Percentiles rank a stretch among this genome's conserved stretches.
Evolutionary conservation across 2,797 vertebrate species (phyloP).

Genomic region (Rhinophrynus dorsalis): DNA sequence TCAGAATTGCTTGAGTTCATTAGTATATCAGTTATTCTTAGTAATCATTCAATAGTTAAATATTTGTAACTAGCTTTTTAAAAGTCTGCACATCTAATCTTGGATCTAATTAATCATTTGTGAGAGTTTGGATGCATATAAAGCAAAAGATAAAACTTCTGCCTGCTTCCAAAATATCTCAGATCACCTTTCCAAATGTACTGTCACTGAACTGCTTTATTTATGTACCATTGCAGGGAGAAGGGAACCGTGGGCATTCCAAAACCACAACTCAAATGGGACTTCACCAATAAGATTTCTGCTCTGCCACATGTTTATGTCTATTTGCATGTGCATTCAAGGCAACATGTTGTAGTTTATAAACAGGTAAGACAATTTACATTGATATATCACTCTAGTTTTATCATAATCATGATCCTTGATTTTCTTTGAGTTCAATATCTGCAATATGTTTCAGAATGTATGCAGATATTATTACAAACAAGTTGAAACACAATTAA

Average conservation of each 20-base stretch:
- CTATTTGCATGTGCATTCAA: neutral
- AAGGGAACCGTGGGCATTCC: too few species aligned
- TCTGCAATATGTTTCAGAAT: neutral
- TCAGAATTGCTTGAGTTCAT: too few species aligned
- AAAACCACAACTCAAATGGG: too few species aligned
- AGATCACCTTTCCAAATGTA: neutral
- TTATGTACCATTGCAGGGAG: neutral
- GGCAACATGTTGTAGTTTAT: neutral
- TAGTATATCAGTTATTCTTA: too few species aligned
- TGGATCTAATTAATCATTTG: conserved; percentile 28
- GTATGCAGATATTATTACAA: neutral
- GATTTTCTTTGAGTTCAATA: too few species aligned
- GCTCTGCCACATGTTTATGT: neutral
- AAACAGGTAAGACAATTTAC: neutral
- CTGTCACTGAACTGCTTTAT: neutral
- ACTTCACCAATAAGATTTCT: too few species aligned
- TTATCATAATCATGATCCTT: neutral
- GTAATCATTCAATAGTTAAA: too few species aligned
- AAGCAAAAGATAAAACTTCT: conserved; percentile 8
- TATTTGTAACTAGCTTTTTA: conserved; percentile 1
- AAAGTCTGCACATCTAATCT: conserved; percentile 2
- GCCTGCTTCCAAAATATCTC: conserved; percentile 7
- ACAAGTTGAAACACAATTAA: too few species aligned
- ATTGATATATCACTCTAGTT: too few species aligned
- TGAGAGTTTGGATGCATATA: neutral